These are phyloP conservation scores for Pyrrhia umbra DNA, from an alignment of 2,888 invertebrate species.

Conservation along the genomic window DNA sequence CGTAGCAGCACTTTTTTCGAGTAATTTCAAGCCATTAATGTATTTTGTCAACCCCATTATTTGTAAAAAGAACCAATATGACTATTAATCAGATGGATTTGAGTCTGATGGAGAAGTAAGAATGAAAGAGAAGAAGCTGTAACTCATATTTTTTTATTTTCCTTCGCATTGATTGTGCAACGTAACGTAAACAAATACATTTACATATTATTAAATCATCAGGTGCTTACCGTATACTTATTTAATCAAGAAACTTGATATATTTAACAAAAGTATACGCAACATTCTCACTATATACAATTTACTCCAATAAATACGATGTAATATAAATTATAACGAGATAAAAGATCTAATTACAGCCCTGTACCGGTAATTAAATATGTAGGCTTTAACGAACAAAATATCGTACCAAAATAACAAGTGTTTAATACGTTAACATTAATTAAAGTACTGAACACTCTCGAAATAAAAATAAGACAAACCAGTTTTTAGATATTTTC, in stretches of 20 bases:
- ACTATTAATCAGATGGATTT: constrained; percentile 53
- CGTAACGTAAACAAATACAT: no score
- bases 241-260: no score
- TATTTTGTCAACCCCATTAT: constrained; percentile 42
- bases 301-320: background rate
- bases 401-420: constrained; percentile 17
- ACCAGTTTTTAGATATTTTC: constrained; percentile 59
- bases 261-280: no score
- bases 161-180: no score
- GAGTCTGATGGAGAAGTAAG: constrained; percentile 34
- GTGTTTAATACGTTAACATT: constrained; percentile 30
- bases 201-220: no score
- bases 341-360: constrained; percentile 40
- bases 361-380: constrained; percentile 11
- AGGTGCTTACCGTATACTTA: no score
- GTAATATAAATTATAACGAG: constrained; percentile 24
- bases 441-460: constrained; percentile 26
- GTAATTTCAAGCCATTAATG: constrained; percentile 43
- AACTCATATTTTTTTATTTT: no score
- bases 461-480: constrained; percentile 56
- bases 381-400: constrained; percentile 9
- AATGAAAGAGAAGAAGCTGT: constrained; percentile 27
- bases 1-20: constrained; percentile 21
- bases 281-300: background rate
- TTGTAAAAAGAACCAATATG: constrained; percentile 54